These are phyloP conservation scores for Digitonthophagus gazella DNA, from an alignment of 2,888 invertebrate genomes.

Conservation along the genomic window DNA sequence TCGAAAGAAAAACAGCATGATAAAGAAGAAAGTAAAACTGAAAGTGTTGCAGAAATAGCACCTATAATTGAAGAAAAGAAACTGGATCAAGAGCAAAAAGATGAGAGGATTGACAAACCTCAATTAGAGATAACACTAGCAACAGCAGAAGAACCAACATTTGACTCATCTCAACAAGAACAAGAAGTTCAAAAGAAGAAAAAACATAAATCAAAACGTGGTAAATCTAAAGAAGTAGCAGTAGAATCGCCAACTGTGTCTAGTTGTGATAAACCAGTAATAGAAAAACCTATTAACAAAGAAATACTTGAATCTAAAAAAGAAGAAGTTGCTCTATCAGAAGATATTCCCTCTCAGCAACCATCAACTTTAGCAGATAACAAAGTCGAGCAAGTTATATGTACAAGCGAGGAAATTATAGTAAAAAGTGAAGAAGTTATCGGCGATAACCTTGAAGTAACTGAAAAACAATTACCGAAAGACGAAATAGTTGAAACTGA, in stretches of 20 bases:
- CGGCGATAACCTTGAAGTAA: too few species aligned
- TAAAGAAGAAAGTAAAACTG: not conserved
- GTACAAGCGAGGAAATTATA: not conserved
- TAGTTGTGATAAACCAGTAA: not conserved
- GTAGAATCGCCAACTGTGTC: not conserved
- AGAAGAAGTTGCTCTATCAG: not conserved
- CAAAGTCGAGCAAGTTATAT: too few species aligned
- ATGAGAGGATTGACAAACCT: not conserved
- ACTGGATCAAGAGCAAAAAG: not conserved
- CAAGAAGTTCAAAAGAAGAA: not conserved
- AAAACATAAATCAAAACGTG: not conserved
- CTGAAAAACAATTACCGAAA: not conserved
- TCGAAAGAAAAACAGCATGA: not conserved
- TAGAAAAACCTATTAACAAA: not conserved
- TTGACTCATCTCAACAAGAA: not conserved
- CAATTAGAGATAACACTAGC: not conserved
- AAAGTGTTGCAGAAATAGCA: not conserved
- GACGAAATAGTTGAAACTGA: not conserved
- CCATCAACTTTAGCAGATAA: not conserved
- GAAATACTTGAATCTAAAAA: too few species aligned
- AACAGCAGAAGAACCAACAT: not conserved
- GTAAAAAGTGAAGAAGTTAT: too few species aligned
- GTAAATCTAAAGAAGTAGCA: not conserved
- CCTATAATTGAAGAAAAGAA: constrained; percentile 1
- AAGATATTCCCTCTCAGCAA: not conserved